phyloP scores from a whole-genome alignment of 2,888 invertebrate species.

The Perizoma affinitatum region DNA sequence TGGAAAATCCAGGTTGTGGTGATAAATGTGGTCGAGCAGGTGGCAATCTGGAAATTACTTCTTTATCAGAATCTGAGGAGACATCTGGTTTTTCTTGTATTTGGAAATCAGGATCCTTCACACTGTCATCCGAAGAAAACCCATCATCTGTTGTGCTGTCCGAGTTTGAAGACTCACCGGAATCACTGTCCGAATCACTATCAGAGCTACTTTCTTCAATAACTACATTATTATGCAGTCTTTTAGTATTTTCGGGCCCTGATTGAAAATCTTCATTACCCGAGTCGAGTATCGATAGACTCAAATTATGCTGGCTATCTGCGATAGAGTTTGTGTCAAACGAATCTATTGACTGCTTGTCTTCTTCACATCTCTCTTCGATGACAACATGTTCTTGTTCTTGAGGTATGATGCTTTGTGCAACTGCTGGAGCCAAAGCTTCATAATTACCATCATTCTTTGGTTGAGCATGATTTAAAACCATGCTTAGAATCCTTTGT shows the following conservation, averaged over 20 bases:
- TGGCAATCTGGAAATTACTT: conserved; percentile 4
- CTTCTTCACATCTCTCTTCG: conserved; percentile 8
- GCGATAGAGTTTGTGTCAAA: conserved; percentile 17
- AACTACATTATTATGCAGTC: conserved; percentile 2
- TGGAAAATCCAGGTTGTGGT: conserved; percentile 11
- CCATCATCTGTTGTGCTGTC: conserved; percentile 14
- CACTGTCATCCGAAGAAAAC: conserved; percentile 25
- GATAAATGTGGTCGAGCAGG: conserved; percentile 9
- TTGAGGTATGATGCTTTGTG: conserved; percentile 7
- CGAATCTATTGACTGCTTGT: conserved; percentile 13
- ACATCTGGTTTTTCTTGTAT: conserved; percentile 1
- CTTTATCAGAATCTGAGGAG: conserved; percentile 10
- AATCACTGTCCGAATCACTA: conserved; percentile 9
- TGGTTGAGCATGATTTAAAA: conserved; percentile 13
- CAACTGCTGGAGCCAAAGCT: conserved; percentile 4
- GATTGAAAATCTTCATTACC: neutral
- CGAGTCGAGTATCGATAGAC: conserved; percentile 7
- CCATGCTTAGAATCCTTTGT: conserved; percentile 12
- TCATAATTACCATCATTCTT: conserved; percentile 8
- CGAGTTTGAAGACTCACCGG: conserved; percentile 10
- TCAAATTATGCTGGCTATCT: conserved; percentile 17
- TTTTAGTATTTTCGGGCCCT: conserved; percentile 5
- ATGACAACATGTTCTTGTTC: conserved; percentile 7
- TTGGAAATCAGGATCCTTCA: conserved; percentile 11
- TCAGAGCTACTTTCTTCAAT: conserved; percentile 11